Percentiles rank a stretch among this genome's conserved stretches.
Evolutionary conservation across 1,140 invertebrate genomes (phyloP).

Genomic region (Zaprionus nigranus): DNA sequence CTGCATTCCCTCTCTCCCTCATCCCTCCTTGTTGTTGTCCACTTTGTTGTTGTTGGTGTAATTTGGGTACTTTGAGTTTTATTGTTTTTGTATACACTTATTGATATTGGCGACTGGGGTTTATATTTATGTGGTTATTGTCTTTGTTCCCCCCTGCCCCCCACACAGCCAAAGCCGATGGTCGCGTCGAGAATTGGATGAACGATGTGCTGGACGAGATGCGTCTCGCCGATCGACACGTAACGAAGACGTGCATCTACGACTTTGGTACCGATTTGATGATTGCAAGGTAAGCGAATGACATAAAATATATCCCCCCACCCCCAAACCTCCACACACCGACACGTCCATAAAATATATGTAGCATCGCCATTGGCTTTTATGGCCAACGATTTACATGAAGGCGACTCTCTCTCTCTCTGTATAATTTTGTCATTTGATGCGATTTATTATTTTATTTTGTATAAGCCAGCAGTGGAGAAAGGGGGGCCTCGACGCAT

Average conservation of each 20-base stretch:
- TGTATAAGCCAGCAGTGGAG: slow-evolving; percentile 53
- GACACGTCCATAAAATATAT: slow-evolving; percentile 19
- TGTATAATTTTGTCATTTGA: slow-evolving; percentile 84
- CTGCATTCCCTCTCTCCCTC: too few relatives aligned
- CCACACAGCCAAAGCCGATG: slow-evolving; percentile 86
- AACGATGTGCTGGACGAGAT: slow-evolving; percentile 92
- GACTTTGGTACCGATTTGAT: slow-evolving; percentile 91
- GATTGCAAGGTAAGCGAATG: slow-evolving; percentile 82
- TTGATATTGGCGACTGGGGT: slow-evolving; percentile 82
- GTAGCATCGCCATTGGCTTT: slow-evolving; percentile 35
- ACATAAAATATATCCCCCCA: slow-evolving; percentile 55
- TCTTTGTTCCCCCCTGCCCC: slow-evolving; percentile 39
- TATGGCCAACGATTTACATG: slow-evolving; percentile 78
- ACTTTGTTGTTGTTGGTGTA: slow-evolving; percentile 35
- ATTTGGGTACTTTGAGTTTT: slow-evolving; percentile 63
- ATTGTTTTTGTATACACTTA: slow-evolving; percentile 80
- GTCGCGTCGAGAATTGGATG: slow-evolving; percentile 96
- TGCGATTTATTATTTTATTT: slow-evolving; percentile 82
- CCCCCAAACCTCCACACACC: background rate
- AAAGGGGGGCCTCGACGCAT: slow-evolving; percentile 41
- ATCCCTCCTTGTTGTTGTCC: slow-evolving; percentile 23
- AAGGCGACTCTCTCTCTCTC: slow-evolving; percentile 22
- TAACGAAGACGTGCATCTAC: slow-evolving; percentile 94
- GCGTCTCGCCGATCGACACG: slow-evolving; percentile 92
- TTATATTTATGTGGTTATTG: slow-evolving; percentile 83